Percentiles rank a stretch among this genome's conserved stretches.
Evolutionary conservation across 2,113 vertebrate species (phyloP).

Genomic region (Morone chrysops): DNA sequence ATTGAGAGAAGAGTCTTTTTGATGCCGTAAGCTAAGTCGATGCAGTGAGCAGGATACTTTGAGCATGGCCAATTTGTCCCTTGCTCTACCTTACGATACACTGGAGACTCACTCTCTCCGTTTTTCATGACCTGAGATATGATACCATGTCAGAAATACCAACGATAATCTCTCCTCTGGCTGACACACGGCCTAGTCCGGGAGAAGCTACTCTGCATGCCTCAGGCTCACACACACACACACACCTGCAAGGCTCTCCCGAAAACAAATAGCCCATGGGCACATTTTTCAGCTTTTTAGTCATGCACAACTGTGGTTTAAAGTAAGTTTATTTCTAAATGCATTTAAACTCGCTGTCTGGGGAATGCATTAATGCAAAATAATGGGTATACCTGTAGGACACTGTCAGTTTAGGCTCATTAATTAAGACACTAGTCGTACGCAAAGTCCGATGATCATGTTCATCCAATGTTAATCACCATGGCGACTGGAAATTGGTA

Average conservation of each 20-base stretch:
- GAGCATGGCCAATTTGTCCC: constrained; percentile 49
- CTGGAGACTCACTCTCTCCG: constrained; percentile 26
- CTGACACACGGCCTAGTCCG: constrained; percentile 11
- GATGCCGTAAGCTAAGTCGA: neutral
- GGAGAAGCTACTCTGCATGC: neutral
- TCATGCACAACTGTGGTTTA: constrained; percentile 14
- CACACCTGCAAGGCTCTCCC: constrained; percentile 26
- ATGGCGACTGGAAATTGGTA: constrained; percentile 35
- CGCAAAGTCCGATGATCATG: constrained; percentile 55
- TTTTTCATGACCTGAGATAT: constrained; percentile 55
- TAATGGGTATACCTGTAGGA: constrained; percentile 45
- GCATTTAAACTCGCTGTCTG: constrained; percentile 36
- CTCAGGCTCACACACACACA: constrained; percentile 18
- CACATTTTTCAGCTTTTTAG: constrained; percentile 28
- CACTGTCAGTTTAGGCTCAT: constrained; percentile 50
- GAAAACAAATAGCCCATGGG: constrained; percentile 39
- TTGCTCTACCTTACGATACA: constrained; percentile 22
- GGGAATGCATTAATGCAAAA: constrained; percentile 35
- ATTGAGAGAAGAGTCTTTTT: neutral
- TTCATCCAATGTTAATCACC: constrained; percentile 60
- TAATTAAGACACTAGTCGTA: constrained; percentile 53
- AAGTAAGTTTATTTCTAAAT: constrained; percentile 36
- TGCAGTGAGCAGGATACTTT: constrained; percentile 6
- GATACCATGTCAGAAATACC: constrained; percentile 40
- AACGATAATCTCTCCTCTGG: constrained; percentile 22